Evolutionary conservation across 2,888 invertebrate species (phyloP), one percentile per base, ranked within the genome.

Genomic region (Schrankia costaestrigalis): DNA sequence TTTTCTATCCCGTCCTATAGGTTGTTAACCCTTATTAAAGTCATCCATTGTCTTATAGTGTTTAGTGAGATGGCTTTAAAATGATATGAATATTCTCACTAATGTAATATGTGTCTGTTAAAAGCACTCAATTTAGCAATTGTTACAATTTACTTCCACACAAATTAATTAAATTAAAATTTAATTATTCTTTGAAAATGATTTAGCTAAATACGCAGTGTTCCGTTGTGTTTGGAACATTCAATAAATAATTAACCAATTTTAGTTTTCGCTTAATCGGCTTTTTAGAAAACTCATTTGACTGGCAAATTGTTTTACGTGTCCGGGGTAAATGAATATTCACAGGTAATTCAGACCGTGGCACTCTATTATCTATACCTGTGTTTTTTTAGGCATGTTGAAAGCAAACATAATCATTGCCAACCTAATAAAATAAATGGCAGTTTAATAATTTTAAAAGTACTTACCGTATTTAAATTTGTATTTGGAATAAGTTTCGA

Each of bases 241-340:
- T 68, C 70, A 63, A 74, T 78, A 78, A 82, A 83, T 84, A 83
- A 82, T 83, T 82, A 80, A 75, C 76, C 66, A 72, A 81, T 75
- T 82, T 78, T 79, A 84, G 83, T 84, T 85, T 81, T 67, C 71
- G 85, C 87, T 80, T 83, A 83, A 82, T 85, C 79, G 74, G 84
- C 85, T 79, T 82, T 85, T 86, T 85, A 86, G 87, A 78, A 78
- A 82, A 83, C 78, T 82, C 81, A 86, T 84, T 84, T 84, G 76
- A 78, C 77, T 78, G 74, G 78, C 71, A 83, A 85, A 84, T 83
- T 84, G 72, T 79, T 78, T 73, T 67, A 71, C 68, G 69, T 70
- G 61, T 63, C 51, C 66, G 50, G 56, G 52, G 55, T 60, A 63
- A 69, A 74, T 74, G 64, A 68, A 71, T 71, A 72, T 69, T 70